These are phyloP conservation scores for Paracentrotus lividus DNA, from an alignment of 53 echinoderm and acorn worm genomes.

Conservation along the genomic window DNA sequence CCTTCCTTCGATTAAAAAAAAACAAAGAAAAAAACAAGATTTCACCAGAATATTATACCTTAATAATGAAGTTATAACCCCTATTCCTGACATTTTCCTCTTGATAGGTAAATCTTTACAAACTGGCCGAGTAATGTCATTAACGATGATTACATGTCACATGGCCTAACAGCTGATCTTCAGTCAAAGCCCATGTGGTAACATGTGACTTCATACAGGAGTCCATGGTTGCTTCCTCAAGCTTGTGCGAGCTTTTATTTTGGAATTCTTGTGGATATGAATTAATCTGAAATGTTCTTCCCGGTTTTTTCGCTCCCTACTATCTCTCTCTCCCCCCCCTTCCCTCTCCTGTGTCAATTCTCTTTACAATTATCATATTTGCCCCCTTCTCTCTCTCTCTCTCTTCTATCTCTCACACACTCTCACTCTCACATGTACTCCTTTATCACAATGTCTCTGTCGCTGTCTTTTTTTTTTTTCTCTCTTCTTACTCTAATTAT, in stretches of 20 bases:
- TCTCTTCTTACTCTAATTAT: background rate
- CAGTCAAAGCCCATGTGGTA: background rate
- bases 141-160: background rate
- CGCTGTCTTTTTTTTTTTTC: background rate
- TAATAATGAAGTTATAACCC: background rate
- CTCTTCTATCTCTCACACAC: background rate
- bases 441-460: too few species aligned
- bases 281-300: too few species aligned
- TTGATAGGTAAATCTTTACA: background rate
- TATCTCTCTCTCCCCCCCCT: background rate
- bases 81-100: background rate
- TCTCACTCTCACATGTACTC: conserved; percentile 2
- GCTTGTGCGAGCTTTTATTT: background rate
- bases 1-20: too few species aligned
- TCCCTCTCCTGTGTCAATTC: background rate
- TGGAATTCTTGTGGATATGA: too few species aligned
- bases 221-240: background rate
- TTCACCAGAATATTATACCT: too few species aligned
- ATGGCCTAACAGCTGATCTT: background rate
- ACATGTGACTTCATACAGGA: background rate
- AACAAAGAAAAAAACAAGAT: too few species aligned
- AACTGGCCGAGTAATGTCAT: background rate
- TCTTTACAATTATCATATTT: background rate
- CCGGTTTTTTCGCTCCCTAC: too few species aligned
- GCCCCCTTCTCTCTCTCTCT: background rate